Evolutionary conservation across 2,888 invertebrate species (phyloP), one percentile per base, ranked within the genome.

Genomic region (Limnephilus rhombicus): DNA sequence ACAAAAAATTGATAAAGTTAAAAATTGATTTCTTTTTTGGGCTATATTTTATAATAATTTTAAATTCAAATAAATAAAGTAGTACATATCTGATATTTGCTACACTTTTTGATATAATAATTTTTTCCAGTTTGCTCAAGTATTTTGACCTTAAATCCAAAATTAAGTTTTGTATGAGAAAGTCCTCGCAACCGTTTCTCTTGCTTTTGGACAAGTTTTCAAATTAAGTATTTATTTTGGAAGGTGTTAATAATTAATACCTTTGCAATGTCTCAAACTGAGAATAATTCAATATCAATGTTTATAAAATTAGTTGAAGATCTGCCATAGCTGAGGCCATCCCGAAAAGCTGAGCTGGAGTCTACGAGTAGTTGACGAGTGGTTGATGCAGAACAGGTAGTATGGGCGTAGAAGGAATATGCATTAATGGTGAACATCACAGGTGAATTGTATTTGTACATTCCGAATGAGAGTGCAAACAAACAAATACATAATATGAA

Each of bases 281-380:
- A 24, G 24, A 68, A 7, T 68, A n/a, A 7, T 68, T 68, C 68
- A 68, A 68, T 68, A 68, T 68, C 68, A 24, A 29, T n/a, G 41
- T n/a, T 86, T 41, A n/a, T 2, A 45, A 24, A 86, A 86, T 86
- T 86, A 86, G 86, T 86, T 86, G n/a, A 86, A 86, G 86, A 29
- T 49, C 86, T 80, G 88, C 80, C 88, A 87, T 68, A 53, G 49
- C 31, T 37, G 12, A 89, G 68, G 80, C 68, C 88, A 89, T 89
- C 80, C 41, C 88, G 80, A 80, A 41, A 89, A 87, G 88, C 68
- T 31, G 88, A 34, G 88, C 88, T 68, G 88, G 31, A 83, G 37
- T 68, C n/a, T n/a, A n/a, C n/a, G 18, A 37, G 80, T 34, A 87
- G 24, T 68, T 24, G 68, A n/a, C 68, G 24, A 68, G 68, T 68